Evolutionary conservation across 2,888 invertebrate species (phyloP).

Genomic region (Patella depressa): DNA sequence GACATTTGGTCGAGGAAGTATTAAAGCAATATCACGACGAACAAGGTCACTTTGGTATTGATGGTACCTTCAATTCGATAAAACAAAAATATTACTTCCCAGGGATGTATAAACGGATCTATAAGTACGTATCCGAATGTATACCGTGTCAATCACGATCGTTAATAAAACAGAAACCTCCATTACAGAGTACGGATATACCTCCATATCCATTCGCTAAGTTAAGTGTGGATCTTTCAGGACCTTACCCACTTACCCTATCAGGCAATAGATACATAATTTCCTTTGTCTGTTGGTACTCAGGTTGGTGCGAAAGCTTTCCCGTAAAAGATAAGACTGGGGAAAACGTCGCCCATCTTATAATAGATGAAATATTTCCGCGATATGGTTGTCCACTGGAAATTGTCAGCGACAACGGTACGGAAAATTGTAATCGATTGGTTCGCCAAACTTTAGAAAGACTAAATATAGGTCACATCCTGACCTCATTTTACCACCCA

Average conservation of each 20-base stretch:
- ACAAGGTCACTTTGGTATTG: conserved; percentile 15
- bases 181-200: conserved; percentile 14
- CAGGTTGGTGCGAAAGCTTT: conserved; percentile 24
- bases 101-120: conserved; percentile 13
- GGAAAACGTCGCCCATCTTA: too few relatives aligned
- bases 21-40: conserved; percentile 18
- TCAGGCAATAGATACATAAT: conserved; percentile 16
- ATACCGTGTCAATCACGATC: conserved; percentile 19
- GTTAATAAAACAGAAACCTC: conserved; percentile 1
- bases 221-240: conserved; percentile 18
- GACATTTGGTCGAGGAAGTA: not conserved
- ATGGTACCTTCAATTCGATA: conserved; percentile 14
- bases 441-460: conserved; percentile 3
- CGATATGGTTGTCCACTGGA: too few relatives aligned
- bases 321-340: too few relatives aligned
- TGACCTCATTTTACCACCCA: too few relatives aligned
- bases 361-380: too few relatives aligned
- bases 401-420: too few relatives aligned
- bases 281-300: not conserved
- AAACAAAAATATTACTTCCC: conserved; percentile 22
- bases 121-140: conserved; percentile 14
- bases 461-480: not conserved
- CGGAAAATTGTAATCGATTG: conserved; percentile 4
- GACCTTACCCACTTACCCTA: conserved; percentile 14
- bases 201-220: conserved; percentile 21